These are phyloP conservation scores for Gymnorhina tibicen DNA, from an alignment of 2,113 vertebrate species.

Conservation along the genomic window DNA sequence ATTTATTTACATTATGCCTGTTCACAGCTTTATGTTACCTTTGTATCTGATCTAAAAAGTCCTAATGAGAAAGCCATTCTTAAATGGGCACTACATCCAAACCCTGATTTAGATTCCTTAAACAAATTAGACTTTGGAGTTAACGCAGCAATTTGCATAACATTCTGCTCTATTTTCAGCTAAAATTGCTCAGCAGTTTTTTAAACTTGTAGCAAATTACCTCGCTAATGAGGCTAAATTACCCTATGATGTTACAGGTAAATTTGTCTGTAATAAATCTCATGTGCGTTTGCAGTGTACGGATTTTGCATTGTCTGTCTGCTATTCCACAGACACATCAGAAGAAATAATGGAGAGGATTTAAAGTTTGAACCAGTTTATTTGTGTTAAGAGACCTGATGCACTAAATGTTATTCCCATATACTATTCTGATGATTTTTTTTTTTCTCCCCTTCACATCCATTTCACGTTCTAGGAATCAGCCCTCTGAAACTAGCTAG, in stretches of 20 bases:
- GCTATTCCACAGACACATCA: not conserved
- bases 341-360: not conserved
- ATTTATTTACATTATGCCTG: not conserved
- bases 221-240: constrained; percentile 56
- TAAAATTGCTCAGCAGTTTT: constrained; percentile 58
- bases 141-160: constrained; percentile 48
- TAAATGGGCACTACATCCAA: not conserved
- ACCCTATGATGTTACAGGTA: constrained; percentile 23
- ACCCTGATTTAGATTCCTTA: not conserved
- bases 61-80: not conserved
- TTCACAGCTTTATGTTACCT: not conserved
- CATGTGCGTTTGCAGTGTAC: not conserved
- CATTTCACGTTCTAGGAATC: not conserved
- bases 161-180: constrained; percentile 43
- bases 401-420: not conserved
- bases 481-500: not conserved
- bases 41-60: not conserved
- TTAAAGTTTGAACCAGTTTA: not conserved
- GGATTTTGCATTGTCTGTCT: not conserved
- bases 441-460: not conserved
- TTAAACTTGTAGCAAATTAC: constrained; percentile 46
- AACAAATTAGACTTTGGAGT: constrained; percentile 42
- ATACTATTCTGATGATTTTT: not conserved
- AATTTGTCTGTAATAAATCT: constrained; percentile 43
- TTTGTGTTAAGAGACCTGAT: not conserved